A percentile compares a stretch with the other conserved stretches of the same genome.
phyloP scores from a whole-genome alignment of 1,140 invertebrate genomes.

The Aphelenchoides fujianensis region DNA sequence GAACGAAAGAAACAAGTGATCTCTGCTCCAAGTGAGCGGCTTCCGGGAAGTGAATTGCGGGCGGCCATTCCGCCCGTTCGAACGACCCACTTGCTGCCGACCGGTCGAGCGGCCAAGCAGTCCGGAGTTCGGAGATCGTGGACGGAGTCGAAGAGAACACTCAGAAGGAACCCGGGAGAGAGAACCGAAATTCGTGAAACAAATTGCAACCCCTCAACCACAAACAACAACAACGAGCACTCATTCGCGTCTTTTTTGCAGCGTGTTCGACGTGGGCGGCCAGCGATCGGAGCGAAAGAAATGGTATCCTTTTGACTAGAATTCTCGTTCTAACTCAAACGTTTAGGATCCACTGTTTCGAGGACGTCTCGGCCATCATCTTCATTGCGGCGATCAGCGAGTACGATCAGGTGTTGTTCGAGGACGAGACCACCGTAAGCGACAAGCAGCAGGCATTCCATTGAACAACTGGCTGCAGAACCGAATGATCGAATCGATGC shows the following conservation, averaged over 20 bases:
- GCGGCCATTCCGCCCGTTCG: no score
- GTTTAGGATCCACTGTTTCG: constrained; percentile 56
- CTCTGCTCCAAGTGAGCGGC: constrained; percentile 62
- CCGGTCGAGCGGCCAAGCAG: no score
- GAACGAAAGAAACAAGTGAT: constrained; percentile 35
- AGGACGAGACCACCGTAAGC: constrained; percentile 60
- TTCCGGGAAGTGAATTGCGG: constrained; percentile 62
- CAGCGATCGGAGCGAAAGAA: constrained; percentile 62
- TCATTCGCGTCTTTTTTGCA: constrained; percentile 57
- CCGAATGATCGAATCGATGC: constrained; percentile 65
- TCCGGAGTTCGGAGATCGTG: no score
- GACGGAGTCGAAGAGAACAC: no score
- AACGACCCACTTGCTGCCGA: no score
- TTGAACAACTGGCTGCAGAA: no score
- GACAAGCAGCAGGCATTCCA: not conserved
- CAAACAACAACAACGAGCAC: no score
- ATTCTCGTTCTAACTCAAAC: not conserved
- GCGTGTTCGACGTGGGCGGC: constrained; percentile 48
- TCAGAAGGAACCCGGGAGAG: no score
- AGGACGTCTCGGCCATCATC: constrained; percentile 64
- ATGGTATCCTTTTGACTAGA: constrained; percentile 36
- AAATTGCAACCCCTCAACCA: no score
- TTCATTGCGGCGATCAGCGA: constrained; percentile 63
- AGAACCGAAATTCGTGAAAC: no score
- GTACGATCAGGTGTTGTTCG: constrained; percentile 59